Conservation (phyloP, 2,797 vertebrate genomes). For the Knipowitschia caucasica region DNA sequence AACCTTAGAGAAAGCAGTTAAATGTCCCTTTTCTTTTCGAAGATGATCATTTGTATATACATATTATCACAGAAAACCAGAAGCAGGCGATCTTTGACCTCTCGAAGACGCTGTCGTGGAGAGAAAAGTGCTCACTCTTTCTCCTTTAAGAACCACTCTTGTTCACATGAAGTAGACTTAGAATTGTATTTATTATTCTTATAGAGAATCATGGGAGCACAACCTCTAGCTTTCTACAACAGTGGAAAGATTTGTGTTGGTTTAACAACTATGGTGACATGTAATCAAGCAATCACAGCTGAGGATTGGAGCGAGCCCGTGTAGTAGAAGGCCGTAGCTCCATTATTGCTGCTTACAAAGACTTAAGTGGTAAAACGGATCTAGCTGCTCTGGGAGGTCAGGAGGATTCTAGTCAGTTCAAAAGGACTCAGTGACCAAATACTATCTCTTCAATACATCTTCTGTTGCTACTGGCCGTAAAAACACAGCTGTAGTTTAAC, state of each 20-base stretch:
- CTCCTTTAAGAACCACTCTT: not conserved
- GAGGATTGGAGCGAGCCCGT: not conserved
- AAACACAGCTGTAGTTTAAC: too few relatives aligned
- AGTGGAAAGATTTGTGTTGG: constrained; percentile 7
- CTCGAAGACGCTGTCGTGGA: not conserved
- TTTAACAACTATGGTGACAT: not conserved
- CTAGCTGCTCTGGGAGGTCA: constrained; percentile 14
- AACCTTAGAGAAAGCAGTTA: too few relatives aligned
- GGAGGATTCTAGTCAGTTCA: not conserved
- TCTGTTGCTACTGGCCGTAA: too few relatives aligned
- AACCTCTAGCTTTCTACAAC: constrained; percentile 6
- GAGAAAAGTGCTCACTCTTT: not conserved
- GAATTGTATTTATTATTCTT: not conserved
- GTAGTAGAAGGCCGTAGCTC: constrained; percentile 13
- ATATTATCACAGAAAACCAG: not conserved
- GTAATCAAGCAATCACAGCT: constrained; percentile 7
- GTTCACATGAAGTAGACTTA: not conserved
- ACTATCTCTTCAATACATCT: not conserved
- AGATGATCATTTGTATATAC: too few relatives aligned
- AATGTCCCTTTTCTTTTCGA: too few relatives aligned
- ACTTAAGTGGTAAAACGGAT: constrained; percentile 4
- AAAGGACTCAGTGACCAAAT: not conserved
- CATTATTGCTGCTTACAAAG: constrained; percentile 22
- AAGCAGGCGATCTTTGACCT: not conserved
- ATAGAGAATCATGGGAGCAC: constrained; percentile 1